Evolutionary conservation across 2,797 vertebrate species (phyloP), one percentile per base, ranked within the genome.

Genomic region (Catostomus latipinnis): DNA sequence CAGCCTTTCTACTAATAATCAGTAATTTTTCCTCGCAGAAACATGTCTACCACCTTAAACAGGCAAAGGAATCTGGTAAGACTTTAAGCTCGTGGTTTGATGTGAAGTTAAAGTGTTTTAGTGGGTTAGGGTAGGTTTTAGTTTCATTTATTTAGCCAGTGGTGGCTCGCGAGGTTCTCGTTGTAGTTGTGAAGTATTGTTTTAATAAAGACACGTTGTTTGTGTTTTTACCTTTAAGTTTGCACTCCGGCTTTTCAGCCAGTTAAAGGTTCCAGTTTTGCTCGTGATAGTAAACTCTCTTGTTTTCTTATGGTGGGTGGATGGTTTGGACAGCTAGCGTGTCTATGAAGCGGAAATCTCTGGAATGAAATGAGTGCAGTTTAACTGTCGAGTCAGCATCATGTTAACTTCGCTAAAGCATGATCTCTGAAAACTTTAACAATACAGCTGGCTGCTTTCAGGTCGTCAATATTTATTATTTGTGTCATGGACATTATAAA

Each of bases 61-160:
- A 46, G 48, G n/a, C 71, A 71, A 16, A 74, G 43, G 16, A 53
- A 60, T 1, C 14, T 8, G 81, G 81, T 83, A 71, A 83, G 81
- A 16, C n/a, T 5, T 68, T 6, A 46, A 48, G 43, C 1, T 12
- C 5, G 0, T 6, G 4, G 8, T 49, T 12, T 46, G 13, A 11
- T 78, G 61, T 48, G 0, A 45, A 74, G 57, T n/a, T 0, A 45
- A 14, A 22, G 50, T 22, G 14, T 22, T 45, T 62, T 75, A 12
- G 69, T 48, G 46, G 53, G 9, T 45, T 46, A 8, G 13, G 18
- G 48, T 7, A 48, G 6, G 49, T 46, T 16, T 10, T 48, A 73
- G 4, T 48, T 16, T 18, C 48, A 14, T 12, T 76, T 50, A 43
- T 18, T 69, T 66, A 76, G 52, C 54, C 45, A 14, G 13, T 43